Conservation (phyloP, 2,888 invertebrate genomes). For the Plagodis pulveraria region DNA sequence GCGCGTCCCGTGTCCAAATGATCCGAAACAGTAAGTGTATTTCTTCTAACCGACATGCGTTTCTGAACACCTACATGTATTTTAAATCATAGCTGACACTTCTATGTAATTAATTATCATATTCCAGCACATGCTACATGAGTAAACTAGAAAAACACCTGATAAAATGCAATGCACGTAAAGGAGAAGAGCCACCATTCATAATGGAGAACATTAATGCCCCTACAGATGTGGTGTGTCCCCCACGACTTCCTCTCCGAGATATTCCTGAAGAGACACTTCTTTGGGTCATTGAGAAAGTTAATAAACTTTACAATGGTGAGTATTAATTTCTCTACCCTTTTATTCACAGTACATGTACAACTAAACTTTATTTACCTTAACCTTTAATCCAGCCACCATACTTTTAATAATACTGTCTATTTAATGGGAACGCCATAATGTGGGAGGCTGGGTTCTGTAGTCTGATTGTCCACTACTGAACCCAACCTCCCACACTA, state of each 20-base stretch:
- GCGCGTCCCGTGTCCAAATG: conserved; percentile 89
- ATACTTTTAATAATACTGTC: too few relatives aligned
- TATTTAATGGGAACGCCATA: too few relatives aligned
- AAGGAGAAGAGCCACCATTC: conserved; percentile 77
- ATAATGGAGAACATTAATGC: conserved; percentile 82
- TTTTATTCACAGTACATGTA: too few relatives aligned
- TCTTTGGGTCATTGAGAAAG: conserved; percentile 62
- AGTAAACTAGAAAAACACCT: conserved; percentile 89
- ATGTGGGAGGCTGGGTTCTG: too few relatives aligned
- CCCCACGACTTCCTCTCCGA: conserved; percentile 55
- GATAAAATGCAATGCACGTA: conserved; percentile 89
- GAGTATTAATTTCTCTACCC: conserved; percentile 41
- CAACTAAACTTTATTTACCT: too few relatives aligned
- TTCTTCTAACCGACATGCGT: neutral
- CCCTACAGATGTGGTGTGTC: conserved; percentile 45
- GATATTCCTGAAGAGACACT: conserved; percentile 58
- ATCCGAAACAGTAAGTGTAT: conserved; percentile 88
- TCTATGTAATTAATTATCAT: neutral
- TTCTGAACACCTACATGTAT: neutral
- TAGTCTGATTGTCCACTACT: too few relatives aligned
- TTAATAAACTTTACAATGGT: conserved; percentile 73
- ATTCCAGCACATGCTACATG: conserved; percentile 87
- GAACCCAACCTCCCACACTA: too few relatives aligned
- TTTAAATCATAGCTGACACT: neutral
- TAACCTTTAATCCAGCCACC: too few relatives aligned